Conservation (phyloP, 2,888 invertebrate genomes). For the Diplazon laetatorius region DNA sequence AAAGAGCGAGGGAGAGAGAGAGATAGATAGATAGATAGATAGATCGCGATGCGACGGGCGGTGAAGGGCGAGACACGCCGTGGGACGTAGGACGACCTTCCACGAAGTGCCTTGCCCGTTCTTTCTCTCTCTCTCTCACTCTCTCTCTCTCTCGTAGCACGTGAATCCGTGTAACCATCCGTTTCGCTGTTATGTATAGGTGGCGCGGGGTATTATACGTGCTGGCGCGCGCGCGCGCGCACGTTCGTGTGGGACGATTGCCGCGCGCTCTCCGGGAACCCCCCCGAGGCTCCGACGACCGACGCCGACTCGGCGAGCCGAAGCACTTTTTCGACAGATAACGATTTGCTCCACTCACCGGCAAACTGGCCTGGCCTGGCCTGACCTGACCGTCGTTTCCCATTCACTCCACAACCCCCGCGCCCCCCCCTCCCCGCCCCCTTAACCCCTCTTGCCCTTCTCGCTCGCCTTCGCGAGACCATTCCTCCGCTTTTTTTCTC, state of each 20-base stretch:
- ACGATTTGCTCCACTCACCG: constrained; percentile 55
- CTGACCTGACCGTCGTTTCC: constrained; percentile 43
- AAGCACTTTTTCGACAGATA: constrained; percentile 52
- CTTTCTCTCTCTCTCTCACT: no score
- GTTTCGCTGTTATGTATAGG: constrained; percentile 37
- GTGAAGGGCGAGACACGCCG: constrained; percentile 48
- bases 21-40: no score
- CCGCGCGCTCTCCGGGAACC: constrained; percentile 17
- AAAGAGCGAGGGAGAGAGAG: constrained; percentile 23
- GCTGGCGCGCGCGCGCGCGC: no score
- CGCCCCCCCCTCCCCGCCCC: neutral
- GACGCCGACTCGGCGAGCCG: no score
- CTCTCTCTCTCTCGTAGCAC: constrained; percentile 53
- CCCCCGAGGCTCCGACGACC: constrained; percentile 19
- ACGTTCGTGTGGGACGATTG: constrained; percentile 45
- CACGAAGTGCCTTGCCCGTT: constrained; percentile 48
- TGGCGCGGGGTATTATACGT: constrained; percentile 14
- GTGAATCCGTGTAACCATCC: constrained; percentile 63
- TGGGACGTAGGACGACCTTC: constrained; percentile 71
- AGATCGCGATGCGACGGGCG: constrained; percentile 4
- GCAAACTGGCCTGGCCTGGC: constrained; percentile 39
- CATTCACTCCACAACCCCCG: constrained; percentile 46
- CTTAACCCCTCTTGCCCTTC: neutral
- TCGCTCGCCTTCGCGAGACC: constrained; percentile 43
- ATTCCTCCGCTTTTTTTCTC: constrained; percentile 19